These are phyloP conservation scores for Rissa tridactyla DNA, from an alignment of 2,113 vertebrate genomes.

Conservation along the genomic window DNA sequence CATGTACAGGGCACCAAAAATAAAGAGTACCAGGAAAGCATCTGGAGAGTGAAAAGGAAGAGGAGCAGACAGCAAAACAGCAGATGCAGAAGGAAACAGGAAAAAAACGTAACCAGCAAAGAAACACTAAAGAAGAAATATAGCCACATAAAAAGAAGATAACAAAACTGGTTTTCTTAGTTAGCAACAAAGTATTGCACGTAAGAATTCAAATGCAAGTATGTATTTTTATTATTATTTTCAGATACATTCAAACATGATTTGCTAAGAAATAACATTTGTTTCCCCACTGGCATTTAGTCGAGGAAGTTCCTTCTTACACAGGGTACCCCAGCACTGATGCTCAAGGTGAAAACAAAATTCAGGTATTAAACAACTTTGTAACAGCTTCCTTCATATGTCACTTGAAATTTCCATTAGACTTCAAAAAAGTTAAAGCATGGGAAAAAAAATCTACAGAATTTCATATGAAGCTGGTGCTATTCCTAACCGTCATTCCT, in stretches of 20 bases:
- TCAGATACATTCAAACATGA: neutral
- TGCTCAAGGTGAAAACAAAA: neutral
- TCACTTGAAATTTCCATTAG: neutral
- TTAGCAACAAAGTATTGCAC: neutral
- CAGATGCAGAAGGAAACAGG: neutral
- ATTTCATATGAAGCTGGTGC: neutral
- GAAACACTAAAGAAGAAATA: neutral
- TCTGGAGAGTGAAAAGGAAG: slow-evolving; percentile 27
- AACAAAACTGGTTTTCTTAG: neutral
- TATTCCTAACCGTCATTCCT: neutral
- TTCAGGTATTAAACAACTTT: neutral
- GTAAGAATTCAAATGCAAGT: neutral
- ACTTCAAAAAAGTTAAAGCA: neutral
- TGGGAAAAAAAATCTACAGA: neutral
- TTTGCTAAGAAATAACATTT: neutral
- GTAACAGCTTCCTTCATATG: neutral
- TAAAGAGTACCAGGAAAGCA: slow-evolving; percentile 45
- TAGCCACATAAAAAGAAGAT: neutral
- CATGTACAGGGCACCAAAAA: slow-evolving; percentile 39
- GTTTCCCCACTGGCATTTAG: neutral
- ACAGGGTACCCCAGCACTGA: neutral
- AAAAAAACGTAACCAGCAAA: neutral
- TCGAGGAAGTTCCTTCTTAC: neutral
- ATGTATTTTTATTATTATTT: neutral
- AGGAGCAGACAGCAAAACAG: slow-evolving; percentile 9